Evolutionary conservation across 64 coral and sea anemone species (phyloP).

Genomic region (Anthopleura sola): DNA sequence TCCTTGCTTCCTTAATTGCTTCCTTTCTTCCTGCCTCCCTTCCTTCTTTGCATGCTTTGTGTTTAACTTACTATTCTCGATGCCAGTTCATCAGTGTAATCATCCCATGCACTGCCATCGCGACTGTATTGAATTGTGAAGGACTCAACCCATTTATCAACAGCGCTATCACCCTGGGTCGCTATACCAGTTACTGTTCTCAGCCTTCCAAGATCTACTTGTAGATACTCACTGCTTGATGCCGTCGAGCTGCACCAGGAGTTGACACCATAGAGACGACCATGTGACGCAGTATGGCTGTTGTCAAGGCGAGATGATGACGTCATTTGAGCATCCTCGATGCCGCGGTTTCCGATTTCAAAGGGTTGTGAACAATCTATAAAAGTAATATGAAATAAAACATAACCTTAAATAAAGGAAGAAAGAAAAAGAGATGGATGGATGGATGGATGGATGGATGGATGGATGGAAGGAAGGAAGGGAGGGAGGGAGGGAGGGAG

Average conservation of each 20-base stretch:
- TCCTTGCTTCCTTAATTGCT: too few species aligned
- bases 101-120: conserved; percentile 5
- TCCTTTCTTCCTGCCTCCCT: too few species aligned
- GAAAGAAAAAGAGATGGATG: too few species aligned
- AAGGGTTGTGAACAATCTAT: background rate
- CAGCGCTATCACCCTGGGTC: conserved; percentile 25
- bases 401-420: too few species aligned
- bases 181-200: conserved; percentile 39
- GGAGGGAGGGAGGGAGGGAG: too few species aligned
- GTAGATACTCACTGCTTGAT: background rate
- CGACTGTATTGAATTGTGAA: conserved; percentile 20
- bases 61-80: background rate
- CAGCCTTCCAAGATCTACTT: conserved; percentile 4
- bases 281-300: background rate
- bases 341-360: background rate
- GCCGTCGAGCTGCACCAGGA: background rate
- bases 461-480: too few species aligned
- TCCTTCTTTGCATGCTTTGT: too few species aligned
- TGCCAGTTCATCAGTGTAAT: background rate
- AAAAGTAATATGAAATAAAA: background rate
- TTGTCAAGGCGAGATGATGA: background rate
- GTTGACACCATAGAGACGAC: background rate
- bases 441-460: too few species aligned
- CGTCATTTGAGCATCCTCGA: background rate
- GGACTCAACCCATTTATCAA: conserved; percentile 12